Base-by-base conservation (phyloP, 2,113 vertebrate species). In the Mesembrinibis cayennensis region DNA sequence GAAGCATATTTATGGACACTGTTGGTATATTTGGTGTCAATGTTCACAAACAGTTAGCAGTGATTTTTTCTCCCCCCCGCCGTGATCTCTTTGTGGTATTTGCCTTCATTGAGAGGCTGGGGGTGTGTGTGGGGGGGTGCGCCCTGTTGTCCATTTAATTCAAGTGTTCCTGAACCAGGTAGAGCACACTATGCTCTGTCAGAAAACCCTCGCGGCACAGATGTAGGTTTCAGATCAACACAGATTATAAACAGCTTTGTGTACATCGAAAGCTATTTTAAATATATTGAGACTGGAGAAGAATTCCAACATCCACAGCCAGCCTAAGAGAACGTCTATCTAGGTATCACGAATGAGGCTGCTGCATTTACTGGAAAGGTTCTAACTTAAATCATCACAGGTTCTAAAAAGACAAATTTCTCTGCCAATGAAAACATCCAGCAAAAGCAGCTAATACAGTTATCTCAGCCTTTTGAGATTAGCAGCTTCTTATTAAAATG, bases 91-190 rank as follows among this genome's bases (percentile, higher is more conserved):
- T 79, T 42, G 19, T 45, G 25, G 8, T 38, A 82, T 22, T 45
- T 89, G 21, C 32, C 55, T 67, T 82, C n/a, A 11, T 29, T 11
- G 14, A 17, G 32, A 26, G 7, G 6, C 10, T 15, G 21, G 23
- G 13, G 23, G 12, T 3, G 26, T 0, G 5, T 3, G 6, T 2
- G n/a, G n/a, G n/a, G n/a, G n/a, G n/a, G n/a, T n/a, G n/a, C n/a
- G 13, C 36, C n/a, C 52, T 8, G 20, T 17, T 15, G 4, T 81
- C 26, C 65, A 61, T 50, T 69, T 70, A 52, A 89, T 72, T 52
- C 52, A 73, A 76, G n/a, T 27, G 40, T 15, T 15, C n/a, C 77
- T 72, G 34, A 86, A 49, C 19, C 42, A 74, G 5, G n/a, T 4
- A 70, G 16, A 78, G 10, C 53, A 66, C 18, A 26, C 18, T n/a